phyloP scores from a whole-genome alignment of 1,140 invertebrate species.

The Chymomyza costata region DNA sequence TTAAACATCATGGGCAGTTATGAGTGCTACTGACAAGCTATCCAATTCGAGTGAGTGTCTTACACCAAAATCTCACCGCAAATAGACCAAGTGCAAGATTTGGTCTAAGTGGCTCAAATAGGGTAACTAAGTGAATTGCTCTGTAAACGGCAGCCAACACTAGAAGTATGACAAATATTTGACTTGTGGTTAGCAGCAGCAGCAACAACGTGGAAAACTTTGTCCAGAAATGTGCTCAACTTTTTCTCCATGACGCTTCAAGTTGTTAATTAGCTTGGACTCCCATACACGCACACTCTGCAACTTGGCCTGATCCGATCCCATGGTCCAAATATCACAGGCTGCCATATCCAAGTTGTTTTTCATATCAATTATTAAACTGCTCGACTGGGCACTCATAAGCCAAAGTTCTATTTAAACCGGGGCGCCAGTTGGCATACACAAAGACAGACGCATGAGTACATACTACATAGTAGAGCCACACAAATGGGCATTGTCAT shows the following conservation, averaged over 20 bases:
- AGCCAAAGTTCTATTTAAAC: neutral
- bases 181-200: conserved; percentile 36
- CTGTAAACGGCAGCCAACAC: too few species aligned
- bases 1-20: too few species aligned
- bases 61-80: too few species aligned
- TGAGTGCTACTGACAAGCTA: too few species aligned
- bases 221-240: conserved; percentile 17
- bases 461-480: conserved; percentile 7
- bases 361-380: conserved; percentile 71
- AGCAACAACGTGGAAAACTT: neutral
- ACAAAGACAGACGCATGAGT: conserved; percentile 45
- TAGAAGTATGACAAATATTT: too few species aligned
- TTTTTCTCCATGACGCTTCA: conserved; percentile 41
- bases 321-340: too few species aligned
- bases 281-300: too few species aligned
- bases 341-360: conserved; percentile 56
- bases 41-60: too few species aligned
- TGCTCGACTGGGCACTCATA: conserved; percentile 15
- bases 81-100: too few species aligned
- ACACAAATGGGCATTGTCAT: conserved; percentile 66
- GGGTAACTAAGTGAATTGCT: too few species aligned
- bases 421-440: conserved; percentile 24
- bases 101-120: too few species aligned
- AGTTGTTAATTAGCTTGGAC: conserved; percentile 66
- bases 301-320: conserved; percentile 45